These are phyloP conservation scores for Rallus limicola DNA, from an alignment of 2,113 vertebrate genomes.

Conservation along the genomic window DNA sequence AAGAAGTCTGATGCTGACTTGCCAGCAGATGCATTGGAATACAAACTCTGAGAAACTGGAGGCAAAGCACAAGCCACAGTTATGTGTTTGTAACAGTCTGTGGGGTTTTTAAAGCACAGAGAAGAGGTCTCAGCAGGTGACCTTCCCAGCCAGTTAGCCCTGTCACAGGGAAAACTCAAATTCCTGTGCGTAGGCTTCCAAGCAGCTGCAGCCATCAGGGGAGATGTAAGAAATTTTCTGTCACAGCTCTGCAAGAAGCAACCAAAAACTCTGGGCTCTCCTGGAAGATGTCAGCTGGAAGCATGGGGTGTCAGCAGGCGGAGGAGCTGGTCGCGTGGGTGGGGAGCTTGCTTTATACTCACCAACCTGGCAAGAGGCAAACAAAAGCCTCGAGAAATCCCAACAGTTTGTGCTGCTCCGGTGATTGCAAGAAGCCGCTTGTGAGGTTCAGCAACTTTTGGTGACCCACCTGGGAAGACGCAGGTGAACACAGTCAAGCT, in stretches of 20 bases:
- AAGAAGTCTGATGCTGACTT: neutral
- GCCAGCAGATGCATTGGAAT: neutral
- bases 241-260: neutral
- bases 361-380: neutral
- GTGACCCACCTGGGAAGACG: neutral
- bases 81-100: neutral
- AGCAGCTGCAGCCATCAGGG: neutral
- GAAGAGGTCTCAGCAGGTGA: neutral
- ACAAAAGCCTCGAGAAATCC: neutral
- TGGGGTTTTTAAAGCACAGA: neutral
- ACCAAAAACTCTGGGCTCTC: neutral
- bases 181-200: neutral
- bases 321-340: neutral
- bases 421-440: neutral
- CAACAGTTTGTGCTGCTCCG: neutral
- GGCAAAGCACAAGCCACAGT: neutral
- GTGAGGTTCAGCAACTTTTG: neutral
- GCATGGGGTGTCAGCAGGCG: fast-evolving
- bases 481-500: fast-evolving
- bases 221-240: neutral
- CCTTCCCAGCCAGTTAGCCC: neutral
- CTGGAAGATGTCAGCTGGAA: neutral
- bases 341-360: neutral
- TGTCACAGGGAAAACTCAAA: slow-evolving; percentile 17
- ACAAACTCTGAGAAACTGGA: neutral